phyloP scores from a whole-genome alignment of 53 echinoderm and acorn worm species.

The Paracentrotus lividus region DNA sequence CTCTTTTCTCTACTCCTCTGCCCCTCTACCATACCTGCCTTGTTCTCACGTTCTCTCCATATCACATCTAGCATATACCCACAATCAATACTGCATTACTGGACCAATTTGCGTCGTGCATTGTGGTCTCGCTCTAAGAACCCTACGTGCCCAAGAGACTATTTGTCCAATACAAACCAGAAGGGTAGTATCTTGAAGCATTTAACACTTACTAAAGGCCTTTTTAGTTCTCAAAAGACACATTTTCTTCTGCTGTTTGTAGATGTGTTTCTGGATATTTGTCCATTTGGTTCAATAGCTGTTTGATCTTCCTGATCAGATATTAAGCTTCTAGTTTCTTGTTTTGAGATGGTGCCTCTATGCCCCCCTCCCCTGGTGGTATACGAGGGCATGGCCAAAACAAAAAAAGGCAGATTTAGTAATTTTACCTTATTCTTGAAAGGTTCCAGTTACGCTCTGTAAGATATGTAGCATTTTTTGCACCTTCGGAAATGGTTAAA shows the following conservation, averaged over 20 bases:
- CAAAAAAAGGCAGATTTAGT: background rate
- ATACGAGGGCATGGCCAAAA: background rate
- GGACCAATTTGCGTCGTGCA: background rate
- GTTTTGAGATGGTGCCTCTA: background rate
- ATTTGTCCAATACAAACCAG: no score
- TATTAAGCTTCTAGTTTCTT: background rate
- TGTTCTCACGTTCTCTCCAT: background rate
- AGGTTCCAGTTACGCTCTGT: no score
- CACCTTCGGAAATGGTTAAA: no score
- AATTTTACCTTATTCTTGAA: no score
- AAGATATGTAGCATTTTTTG: no score
- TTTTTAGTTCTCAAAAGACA: background rate
- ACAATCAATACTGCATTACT: constrained; percentile 52
- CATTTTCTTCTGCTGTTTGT: background rate
- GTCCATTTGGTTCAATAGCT: background rate
- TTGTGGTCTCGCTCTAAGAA: constrained; percentile 16
- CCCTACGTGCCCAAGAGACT: background rate
- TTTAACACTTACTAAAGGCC: no score
- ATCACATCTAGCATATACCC: background rate
- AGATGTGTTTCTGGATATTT: background rate
- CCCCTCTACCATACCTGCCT: background rate
- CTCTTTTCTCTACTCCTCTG: background rate
- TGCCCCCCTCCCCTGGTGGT: no score
- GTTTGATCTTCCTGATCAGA: constrained; percentile 11
- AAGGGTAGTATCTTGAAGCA: no score